phyloP scores from a whole-genome alignment of 2,797 vertebrate genomes.

The Poecilia wingei region DNA sequence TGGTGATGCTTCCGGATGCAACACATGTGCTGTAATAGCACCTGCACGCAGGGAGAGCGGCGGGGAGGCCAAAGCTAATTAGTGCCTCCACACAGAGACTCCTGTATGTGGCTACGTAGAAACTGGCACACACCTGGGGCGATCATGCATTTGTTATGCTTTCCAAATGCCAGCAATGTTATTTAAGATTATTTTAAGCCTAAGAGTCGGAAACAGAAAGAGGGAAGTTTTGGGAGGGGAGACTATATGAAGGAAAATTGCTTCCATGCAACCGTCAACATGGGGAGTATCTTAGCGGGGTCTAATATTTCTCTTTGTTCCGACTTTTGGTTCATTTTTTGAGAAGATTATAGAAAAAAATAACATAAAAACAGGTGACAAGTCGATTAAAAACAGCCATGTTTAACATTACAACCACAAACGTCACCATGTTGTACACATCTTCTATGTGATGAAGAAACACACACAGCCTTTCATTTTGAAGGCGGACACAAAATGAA shows the following conservation, averaged over 20 bases:
- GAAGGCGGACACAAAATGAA: neutral
- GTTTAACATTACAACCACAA: neutral
- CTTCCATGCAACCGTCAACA: neutral
- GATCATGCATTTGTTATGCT: constrained; percentile 37
- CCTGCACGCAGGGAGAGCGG: constrained; percentile 59
- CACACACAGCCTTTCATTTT: neutral
- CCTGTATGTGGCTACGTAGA: constrained; percentile 42
- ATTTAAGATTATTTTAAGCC: constrained; percentile 32
- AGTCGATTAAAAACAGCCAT: neutral
- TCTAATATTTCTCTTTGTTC: neutral
- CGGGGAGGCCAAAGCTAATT: constrained; percentile 66
- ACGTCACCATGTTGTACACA: neutral
- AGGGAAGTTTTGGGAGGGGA: neutral
- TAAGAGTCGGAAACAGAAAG: constrained; percentile 17
- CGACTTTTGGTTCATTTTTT: neutral
- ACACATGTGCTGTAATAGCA: constrained; percentile 46
- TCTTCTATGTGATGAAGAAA: neutral
- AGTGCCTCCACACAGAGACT: constrained; percentile 57
- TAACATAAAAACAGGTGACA: neutral
- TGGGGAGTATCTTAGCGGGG: neutral
- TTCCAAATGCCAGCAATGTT: constrained; percentile 50
- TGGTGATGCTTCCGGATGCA: constrained; percentile 57
- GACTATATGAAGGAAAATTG: constrained; percentile 1
- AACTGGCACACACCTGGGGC: constrained; percentile 45
- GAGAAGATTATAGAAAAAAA: neutral